These are phyloP conservation scores for Geophilus truncorum DNA, from an alignment of 2,888 invertebrate species.

Conservation along the genomic window DNA sequence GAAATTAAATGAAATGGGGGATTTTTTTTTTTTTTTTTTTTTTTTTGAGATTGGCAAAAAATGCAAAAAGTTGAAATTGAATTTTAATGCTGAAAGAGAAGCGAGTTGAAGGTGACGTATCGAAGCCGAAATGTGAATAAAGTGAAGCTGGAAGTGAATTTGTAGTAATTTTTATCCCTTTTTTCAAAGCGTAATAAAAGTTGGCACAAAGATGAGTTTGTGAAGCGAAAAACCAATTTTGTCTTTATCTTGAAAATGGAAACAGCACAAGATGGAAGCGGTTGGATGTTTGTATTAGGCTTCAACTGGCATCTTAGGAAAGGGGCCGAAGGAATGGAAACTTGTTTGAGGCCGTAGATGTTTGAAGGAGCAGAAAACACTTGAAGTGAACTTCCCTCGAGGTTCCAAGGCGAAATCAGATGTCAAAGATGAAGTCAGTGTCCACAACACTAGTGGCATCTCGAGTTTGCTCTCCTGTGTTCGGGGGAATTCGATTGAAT, in stretches of 20 bases:
- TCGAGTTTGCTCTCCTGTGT: neutral
- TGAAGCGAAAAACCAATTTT: neutral
- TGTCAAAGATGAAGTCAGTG: neutral
- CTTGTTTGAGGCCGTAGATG: neutral
- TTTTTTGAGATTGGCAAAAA: too few species aligned
- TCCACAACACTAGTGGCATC: neutral
- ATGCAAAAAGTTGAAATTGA: neutral
- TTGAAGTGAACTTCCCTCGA: neutral
- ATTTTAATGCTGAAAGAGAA: neutral
- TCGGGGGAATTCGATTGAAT: neutral
- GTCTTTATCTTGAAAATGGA: neutral
- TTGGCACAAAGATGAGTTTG: neutral
- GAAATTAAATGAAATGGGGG: neutral
- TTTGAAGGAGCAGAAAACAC: neutral
- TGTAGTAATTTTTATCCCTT: neutral
- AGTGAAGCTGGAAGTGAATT: neutral
- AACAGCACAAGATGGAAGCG: neutral
- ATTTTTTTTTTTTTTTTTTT: neutral
- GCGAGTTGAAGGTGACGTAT: neutral
- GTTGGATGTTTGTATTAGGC: neutral
- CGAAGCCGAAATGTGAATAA: neutral
- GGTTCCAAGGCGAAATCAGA: neutral
- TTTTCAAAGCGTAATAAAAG: neutral
- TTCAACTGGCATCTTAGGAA: neutral
- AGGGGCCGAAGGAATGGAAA: neutral